These are phyloP conservation scores for Zhuqinia jingwanae DNA, from an alignment of 2,888 invertebrate species.

Conservation along the genomic window DNA sequence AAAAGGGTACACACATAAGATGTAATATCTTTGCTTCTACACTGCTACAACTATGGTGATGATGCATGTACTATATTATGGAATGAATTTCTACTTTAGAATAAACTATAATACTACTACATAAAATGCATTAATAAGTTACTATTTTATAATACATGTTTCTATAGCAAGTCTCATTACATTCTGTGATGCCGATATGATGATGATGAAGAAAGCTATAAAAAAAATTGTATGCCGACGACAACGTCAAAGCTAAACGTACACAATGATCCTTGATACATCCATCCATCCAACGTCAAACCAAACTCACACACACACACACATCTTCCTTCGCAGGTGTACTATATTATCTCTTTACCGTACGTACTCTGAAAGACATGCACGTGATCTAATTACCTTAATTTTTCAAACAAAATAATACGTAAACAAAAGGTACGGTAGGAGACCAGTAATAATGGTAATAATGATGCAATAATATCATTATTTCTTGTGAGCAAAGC, in stretches of 20 bases:
- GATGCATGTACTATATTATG: no score
- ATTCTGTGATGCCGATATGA: not conserved
- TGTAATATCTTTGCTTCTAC: not conserved
- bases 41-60: no score
- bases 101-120: no score
- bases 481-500: conserved; percentile 34
- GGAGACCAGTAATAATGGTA: conserved; percentile 47
- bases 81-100: no score
- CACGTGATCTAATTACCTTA: conserved; percentile 69
- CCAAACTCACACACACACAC: conserved; percentile 7
- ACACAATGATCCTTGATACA: conserved; percentile 16
- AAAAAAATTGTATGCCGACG: conserved; percentile 6
- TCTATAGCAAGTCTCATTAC: not conserved
- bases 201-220: conserved; percentile 40
- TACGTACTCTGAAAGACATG: conserved; percentile 12
- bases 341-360: not conserved
- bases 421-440: conserved; percentile 28
- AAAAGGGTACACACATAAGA: not conserved
- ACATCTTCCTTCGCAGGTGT: conserved; percentile 19
- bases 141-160: no score
- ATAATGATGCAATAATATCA: conserved; percentile 24
- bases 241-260: not conserved
- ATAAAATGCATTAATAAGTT: no score
- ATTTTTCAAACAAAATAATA: conserved; percentile 54
- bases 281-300: not conserved